Evolutionary conservation across 2,113 vertebrate species (phyloP), one percentile per base, ranked within the genome.

Genomic region (Monopterus albus): DNA sequence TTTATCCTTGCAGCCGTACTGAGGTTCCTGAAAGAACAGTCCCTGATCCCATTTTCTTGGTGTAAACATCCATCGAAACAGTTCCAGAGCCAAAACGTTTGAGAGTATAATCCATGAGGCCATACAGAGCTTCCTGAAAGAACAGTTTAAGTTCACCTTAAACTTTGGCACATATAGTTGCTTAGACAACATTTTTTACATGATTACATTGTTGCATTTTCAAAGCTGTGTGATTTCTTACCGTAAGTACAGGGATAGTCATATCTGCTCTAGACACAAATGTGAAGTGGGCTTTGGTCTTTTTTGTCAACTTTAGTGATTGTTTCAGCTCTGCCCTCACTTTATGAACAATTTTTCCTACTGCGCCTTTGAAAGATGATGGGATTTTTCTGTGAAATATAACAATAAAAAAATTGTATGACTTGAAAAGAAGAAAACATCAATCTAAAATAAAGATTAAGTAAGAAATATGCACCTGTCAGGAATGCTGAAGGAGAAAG

Each of bases 401-500:
- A 18, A 56, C 3, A 40, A 57, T 2, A 76, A 2, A 12, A 43
- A 13, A 38, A 5, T 7, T 1, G 49, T 55, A 29, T 2, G 0
- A 72, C 2, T 0, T 14, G 6, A 0, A 0, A 38, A 15, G 6
- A 57, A 56, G 12, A 9, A 0, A 28, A 0, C 20, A 35, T 0
- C 13, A 18, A 42, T 23, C 1, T 49, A 3, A 63, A 21, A 40
- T 9, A 23, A 3, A 9, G 3, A 57, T 0, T 0, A 2, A 5
- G 12, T 17, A 33, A 1, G 0, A 6, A 56, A 4, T 17, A 53
- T 12, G 42, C 39, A 90, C 91, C 83, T 68, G 26, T 89, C 55
- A 11, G 90, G 90, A 72, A 93, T 86, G 15, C 58, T 71, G 53
- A 92, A 92, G 2, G 0, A 63, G 71, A 93, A 92, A 15, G 90